Base-by-base conservation (phyloP, 2,113 vertebrate species). In the Phalacrocorax aristotelis region DNA sequence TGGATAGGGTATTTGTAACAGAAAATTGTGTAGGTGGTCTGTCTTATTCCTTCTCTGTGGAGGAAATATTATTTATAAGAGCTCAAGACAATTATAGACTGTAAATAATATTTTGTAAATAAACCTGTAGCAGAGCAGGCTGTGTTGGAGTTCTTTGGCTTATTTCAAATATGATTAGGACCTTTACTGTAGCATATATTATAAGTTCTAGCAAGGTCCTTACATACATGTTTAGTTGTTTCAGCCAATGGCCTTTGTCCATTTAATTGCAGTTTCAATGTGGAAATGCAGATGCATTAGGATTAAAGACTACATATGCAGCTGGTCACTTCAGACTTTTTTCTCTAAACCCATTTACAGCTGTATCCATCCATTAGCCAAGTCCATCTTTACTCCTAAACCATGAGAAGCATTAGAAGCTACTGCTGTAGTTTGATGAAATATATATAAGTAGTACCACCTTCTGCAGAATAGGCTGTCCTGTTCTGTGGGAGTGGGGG, bases 81-180 rank as follows among this genome's bases (percentile, higher is more conserved):
- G 55, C 26, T 90, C 55, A 60, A 89, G 51, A 87, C 61, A 69
- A 23, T 86, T 88, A 57, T 32, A 75, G 40, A 90, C 74, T 98
- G 90, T 98, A 97, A 88, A 93, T 97, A 97, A 15, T 82, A 81
- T 97, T 98, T 98, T 98, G 91, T 98, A 97, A 98, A 98, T 98
- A 98, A 97, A 97, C 32, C 48, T 86, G 86, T 94, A 89, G 75
- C 83, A 87, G 86, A 94, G 92, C 78, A 85, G 88, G 64, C 79
- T 58, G 60, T 66, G 20, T 54, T 86, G 49, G 57, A 48, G 46
- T 79, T 65, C 60, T 74, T 64, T 79, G 65, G 19, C 11, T 92
- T 86, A 54, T 54, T 72, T 91, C 30, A 75, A 42, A 68, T 52
- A 46, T 13, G 34, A n/a, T 2, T 38, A 13, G 25, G 38, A 89